Evolutionary conservation across 2,888 invertebrate species (phyloP), one percentile per base, ranked within the genome.

Genomic region (Thera britannica): DNA sequence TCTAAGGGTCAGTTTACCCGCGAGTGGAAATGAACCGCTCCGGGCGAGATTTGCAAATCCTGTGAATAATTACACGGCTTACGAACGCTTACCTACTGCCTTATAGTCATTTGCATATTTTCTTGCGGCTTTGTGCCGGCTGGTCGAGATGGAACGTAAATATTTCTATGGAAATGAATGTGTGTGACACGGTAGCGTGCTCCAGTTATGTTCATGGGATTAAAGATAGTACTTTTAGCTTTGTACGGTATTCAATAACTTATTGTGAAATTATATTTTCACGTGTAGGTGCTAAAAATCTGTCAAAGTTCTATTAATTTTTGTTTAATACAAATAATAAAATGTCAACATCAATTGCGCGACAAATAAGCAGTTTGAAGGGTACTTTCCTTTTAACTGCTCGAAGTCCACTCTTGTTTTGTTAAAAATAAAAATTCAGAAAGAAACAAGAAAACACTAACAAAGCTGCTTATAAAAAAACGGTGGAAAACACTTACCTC

Each of bases 31-130:
- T 85, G 86, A 83, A 90, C 86, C 89, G 91, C 92, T 88, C 78
- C 88, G 79, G 90, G 92, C 90, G 88, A 89, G 85, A 90, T 88
- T 92, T 89, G 89, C 90, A 92, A 92, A 92, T 92, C 92, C 90
- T 89, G 93, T 92, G 93, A 93, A 93, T 93, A 93, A 93, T 93
- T 93, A 93, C 90, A 88, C 86, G 91, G 93, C 91, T 92, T 93
- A 92, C 88, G 89, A 89, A 83, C 89, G 90, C 90, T 93, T 92
- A 93, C 92, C 92, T 90, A 92, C 90, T 92, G 92, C 91, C 93
- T 93, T 93, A 91, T 85, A 90, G 84, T 85, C 84, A 93, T 93
- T 93, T 92, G 90, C 93, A 93, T 93, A 93, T 93, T 93, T 93
- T 92, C 92, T 92, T 91, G 90, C 84, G 89, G 92, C 88, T 89